Percentiles rank a stretch among this genome's conserved stretches.
Conservation (phyloP, 2,113 vertebrate species). For the Pelobates fuscus region DNA sequence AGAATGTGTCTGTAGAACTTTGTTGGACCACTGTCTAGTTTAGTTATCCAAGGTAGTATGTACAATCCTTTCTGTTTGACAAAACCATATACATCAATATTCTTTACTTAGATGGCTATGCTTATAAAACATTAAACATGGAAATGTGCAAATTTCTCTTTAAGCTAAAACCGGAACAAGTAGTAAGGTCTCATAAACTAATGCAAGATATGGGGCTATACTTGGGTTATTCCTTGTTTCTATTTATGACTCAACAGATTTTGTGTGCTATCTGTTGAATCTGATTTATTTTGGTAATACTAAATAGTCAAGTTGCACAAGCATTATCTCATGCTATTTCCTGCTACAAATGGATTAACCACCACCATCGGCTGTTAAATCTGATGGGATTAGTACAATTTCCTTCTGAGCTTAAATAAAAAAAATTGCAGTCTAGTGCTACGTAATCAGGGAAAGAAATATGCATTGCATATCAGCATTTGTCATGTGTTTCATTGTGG, state of each 20-base stretch:
- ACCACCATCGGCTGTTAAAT: slow-evolving; percentile 46
- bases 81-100: background rate
- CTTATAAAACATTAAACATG: too few relatives aligned
- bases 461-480: slow-evolving; percentile 32
- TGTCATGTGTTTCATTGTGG: slow-evolving; percentile 20
- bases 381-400: slow-evolving; percentile 49
- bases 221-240: slow-evolving; percentile 11
- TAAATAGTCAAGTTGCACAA: slow-evolving; percentile 41
- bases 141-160: too few relatives aligned
- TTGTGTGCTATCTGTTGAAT: slow-evolving; percentile 15
- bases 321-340: slow-evolving; percentile 51
- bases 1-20: too few relatives aligned
- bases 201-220: slow-evolving; percentile 14
- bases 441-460: slow-evolving; percentile 28
- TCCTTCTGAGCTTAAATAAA: slow-evolving; percentile 35
- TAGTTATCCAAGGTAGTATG: too few relatives aligned
- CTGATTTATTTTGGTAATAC: slow-evolving; percentile 49
- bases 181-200: background rate
- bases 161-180: too few relatives aligned
- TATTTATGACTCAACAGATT: slow-evolving; percentile 42
- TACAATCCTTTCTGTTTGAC: background rate
- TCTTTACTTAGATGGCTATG: too few relatives aligned
- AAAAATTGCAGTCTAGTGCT: slow-evolving; percentile 27
- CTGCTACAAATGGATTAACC: slow-evolving; percentile 49
- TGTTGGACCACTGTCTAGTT: too few relatives aligned